These are phyloP conservation scores for Strigops habroptila DNA, from an alignment of 2,113 vertebrate genomes.

Conservation along the genomic window DNA sequence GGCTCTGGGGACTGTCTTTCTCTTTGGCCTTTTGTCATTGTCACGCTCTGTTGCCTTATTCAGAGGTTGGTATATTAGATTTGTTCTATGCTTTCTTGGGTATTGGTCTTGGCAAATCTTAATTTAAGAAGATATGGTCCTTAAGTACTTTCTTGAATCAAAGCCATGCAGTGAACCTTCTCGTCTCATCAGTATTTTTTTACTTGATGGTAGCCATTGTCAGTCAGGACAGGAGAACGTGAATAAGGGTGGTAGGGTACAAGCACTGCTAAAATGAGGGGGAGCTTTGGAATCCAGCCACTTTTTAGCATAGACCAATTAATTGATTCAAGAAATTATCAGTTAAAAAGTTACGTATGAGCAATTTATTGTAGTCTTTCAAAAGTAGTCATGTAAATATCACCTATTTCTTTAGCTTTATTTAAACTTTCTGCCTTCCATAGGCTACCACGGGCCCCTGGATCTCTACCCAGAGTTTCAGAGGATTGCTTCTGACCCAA, in stretches of 20 bases:
- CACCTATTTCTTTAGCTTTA: not conserved
- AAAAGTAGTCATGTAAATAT: not conserved
- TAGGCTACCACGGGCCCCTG: conserved; percentile 94
- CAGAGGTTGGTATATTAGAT: conserved; percentile 77
- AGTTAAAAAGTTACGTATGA: not conserved
- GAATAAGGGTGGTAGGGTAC: not conserved
- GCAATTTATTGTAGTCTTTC: not conserved
- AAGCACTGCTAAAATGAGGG: not conserved
- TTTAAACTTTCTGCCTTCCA: not conserved
- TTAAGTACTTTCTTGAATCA: not conserved
- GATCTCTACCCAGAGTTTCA: conserved; percentile 97
- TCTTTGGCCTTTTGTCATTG: conserved; percentile 87
- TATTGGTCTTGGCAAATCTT: not conserved
- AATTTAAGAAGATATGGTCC: not conserved
- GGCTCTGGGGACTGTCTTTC: conserved; percentile 82
- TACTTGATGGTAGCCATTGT: not conserved
- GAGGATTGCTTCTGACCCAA: conserved; percentile 88
- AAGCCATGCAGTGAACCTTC: not conserved
- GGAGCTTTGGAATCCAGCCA: not conserved
- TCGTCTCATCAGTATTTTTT: not conserved
- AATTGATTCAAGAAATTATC: not conserved
- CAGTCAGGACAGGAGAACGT: not conserved
- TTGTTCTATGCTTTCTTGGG: not conserved
- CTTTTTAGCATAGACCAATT: not conserved
- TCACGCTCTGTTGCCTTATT: conserved; percentile 95